Conservation (phyloP, 1,140 invertebrate species). For the Ptiloglossa arizonensis region DNA sequence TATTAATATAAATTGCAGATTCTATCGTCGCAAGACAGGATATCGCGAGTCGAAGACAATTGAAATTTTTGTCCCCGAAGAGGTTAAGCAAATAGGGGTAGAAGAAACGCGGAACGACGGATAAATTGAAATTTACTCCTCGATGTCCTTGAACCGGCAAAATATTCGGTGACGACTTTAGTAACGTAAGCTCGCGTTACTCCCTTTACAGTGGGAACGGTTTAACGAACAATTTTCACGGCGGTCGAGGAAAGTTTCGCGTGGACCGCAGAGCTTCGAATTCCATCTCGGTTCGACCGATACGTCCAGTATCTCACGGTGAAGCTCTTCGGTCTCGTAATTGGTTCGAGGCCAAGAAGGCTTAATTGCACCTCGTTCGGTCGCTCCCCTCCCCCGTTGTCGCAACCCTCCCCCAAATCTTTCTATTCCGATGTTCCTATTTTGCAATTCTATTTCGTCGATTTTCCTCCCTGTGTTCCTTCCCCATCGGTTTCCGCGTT, state of each 20-base stretch:
- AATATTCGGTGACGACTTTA: not conserved
- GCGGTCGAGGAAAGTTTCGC: slow-evolving; percentile 34
- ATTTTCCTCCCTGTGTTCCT: not conserved
- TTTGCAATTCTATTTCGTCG: not conserved
- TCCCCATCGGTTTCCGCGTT: too few relatives aligned
- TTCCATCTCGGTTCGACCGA: not conserved
- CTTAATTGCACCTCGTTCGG: slow-evolving; percentile 47
- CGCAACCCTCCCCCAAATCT: not conserved
- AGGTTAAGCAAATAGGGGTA: too few relatives aligned
- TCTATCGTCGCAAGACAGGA: too few relatives aligned
- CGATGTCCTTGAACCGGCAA: too few relatives aligned
- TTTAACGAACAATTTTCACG: slow-evolving; percentile 26
- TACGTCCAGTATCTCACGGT: not conserved
- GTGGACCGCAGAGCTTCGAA: not conserved
- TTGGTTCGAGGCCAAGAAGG: slow-evolving; percentile 38
- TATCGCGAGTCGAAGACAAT: too few relatives aligned
- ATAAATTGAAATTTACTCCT: too few relatives aligned
- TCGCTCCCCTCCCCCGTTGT: too few relatives aligned
- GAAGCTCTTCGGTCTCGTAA: slow-evolving; percentile 35
- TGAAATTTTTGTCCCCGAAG: too few relatives aligned
- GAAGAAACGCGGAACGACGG: too few relatives aligned
- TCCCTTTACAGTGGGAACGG: not conserved
- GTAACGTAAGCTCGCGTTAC: not conserved
- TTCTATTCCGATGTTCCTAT: not conserved
- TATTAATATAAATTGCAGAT: too few relatives aligned